phyloP scores from a whole-genome alignment of 2,888 invertebrate species.

The Cantharis lateralis region DNA sequence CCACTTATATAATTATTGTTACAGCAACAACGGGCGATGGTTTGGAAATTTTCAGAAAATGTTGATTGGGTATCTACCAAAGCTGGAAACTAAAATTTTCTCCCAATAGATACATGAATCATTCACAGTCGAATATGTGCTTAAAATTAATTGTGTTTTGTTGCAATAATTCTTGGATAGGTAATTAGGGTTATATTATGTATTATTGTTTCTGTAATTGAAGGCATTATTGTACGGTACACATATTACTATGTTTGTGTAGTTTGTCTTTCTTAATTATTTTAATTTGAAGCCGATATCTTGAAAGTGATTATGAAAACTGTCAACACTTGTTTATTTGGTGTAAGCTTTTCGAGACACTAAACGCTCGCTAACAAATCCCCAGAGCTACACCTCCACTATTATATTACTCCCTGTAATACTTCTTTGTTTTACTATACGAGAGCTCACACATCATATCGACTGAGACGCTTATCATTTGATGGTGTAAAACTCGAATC shows the following conservation, averaged over 20 bases:
- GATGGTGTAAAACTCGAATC: not conserved
- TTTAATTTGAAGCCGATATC: not conserved
- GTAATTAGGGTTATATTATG: not conserved
- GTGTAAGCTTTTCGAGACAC: conserved; percentile 5
- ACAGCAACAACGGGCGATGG: not conserved
- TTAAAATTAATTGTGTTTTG: not conserved
- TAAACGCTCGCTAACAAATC: conserved; percentile 14
- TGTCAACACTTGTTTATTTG: conserved; percentile 3
- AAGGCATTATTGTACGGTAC: not conserved
- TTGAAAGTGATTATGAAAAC: not conserved
- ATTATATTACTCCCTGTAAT: conserved; percentile 5
- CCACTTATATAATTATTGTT: not conserved
- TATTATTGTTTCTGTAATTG: not conserved
- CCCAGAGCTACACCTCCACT: conserved; percentile 9
- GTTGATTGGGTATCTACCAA: not conserved
- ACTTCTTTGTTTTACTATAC: conserved; percentile 8
- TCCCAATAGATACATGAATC: not conserved
- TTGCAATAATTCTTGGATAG: not conserved
- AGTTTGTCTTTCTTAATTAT: not conserved
- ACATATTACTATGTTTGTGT: no score
- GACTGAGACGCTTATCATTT: not conserved
- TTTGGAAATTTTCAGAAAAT: not conserved
- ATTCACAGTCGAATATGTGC: not conserved
- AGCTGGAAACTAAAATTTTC: not conserved
- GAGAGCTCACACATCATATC: not conserved